Percentiles rank a stretch among this genome's conserved stretches.
phyloP scores from a whole-genome alignment of 37 sponge, comb jelly and placozoan species.

The Beroe ovata region DNA sequence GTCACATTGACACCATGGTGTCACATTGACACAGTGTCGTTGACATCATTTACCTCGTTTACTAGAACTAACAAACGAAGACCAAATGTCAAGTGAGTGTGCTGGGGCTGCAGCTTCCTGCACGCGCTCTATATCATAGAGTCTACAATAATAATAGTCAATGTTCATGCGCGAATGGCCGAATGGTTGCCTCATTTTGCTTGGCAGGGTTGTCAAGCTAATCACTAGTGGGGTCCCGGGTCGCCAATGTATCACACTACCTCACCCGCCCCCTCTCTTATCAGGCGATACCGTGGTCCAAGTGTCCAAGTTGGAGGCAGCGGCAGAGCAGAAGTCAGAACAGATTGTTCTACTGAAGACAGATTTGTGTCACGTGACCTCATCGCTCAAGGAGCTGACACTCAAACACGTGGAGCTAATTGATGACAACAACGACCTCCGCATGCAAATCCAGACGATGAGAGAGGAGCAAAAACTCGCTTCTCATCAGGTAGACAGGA shows the following conservation, averaged over 20 bases:
- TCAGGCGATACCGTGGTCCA: slow-evolving; percentile 38
- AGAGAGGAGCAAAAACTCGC: slow-evolving; percentile 56
- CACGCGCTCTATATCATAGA: too few species aligned
- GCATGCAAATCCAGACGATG: slow-evolving; percentile 63
- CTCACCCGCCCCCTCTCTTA: neutral
- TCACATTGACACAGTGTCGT: too few species aligned
- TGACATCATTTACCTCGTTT: neutral
- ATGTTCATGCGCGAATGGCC: too few species aligned
- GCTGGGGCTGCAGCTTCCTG: too few species aligned
- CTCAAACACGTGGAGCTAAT: slow-evolving; percentile 34
- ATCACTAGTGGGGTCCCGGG: too few species aligned
- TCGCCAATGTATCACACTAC: too few species aligned
- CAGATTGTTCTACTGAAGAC: slow-evolving; percentile 30
- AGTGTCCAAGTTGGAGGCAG: slow-evolving; percentile 17
- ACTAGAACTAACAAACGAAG: neutral
- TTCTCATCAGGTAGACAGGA: slow-evolving; percentile 10
- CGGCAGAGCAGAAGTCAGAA: slow-evolving; percentile 66
- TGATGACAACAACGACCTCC: slow-evolving; percentile 58
- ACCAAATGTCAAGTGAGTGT: neutral
- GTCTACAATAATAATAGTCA: too few species aligned
- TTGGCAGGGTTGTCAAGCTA: too few species aligned
- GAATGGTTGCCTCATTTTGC: too few species aligned
- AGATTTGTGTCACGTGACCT: slow-evolving; percentile 32
- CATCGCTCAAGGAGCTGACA: slow-evolving; percentile 47
- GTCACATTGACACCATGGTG: too few species aligned